Percentiles rank a stretch among this genome's conserved stretches.
phyloP scores from a whole-genome alignment of 2,113 vertebrate genomes.

The Oncorhynchus kisutch region DNA sequence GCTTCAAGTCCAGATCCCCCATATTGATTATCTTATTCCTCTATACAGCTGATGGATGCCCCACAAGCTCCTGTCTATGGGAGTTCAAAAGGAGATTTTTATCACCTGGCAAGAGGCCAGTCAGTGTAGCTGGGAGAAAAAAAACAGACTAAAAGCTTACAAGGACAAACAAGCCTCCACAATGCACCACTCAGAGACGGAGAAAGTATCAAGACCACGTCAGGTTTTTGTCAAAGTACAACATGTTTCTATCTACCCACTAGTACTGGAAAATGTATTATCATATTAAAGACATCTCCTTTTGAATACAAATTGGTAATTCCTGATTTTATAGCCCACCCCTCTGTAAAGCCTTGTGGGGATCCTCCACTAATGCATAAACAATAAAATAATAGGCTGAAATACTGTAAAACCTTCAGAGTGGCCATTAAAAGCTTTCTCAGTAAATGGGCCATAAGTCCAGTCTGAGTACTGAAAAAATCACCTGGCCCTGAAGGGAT shows the following conservation, averaged over 20 bases:
- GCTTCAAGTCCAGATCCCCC: slow-evolving; percentile 44
- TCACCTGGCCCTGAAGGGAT: slow-evolving; percentile 37
- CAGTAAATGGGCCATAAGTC: slow-evolving; percentile 54
- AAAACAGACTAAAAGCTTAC: slow-evolving; percentile 58
- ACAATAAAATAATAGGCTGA: slow-evolving; percentile 60
- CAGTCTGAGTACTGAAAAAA: slow-evolving; percentile 51
- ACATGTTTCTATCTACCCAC: slow-evolving; percentile 40
- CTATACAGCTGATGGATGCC: slow-evolving; percentile 63
- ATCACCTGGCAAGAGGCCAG: slow-evolving; percentile 59
- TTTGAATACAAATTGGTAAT: slow-evolving; percentile 40
- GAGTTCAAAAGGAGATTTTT: slow-evolving; percentile 72
- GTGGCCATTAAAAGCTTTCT: slow-evolving; percentile 57
- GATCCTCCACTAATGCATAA: slow-evolving; percentile 60
- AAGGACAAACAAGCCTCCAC: slow-evolving; percentile 47
- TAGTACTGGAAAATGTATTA: slow-evolving; percentile 48
- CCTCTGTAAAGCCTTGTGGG: slow-evolving; percentile 44
- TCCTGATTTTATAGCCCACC: slow-evolving; percentile 54
- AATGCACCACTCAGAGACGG: slow-evolving; percentile 8
- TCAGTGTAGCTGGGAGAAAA: slow-evolving; percentile 42
- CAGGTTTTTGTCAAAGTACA: background rate
- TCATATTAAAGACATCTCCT: slow-evolving; percentile 63
- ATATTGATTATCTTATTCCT: slow-evolving; percentile 63
- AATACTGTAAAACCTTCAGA: slow-evolving; percentile 58
- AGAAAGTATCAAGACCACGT: background rate
- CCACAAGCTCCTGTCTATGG: slow-evolving; percentile 54